phyloP scores from a whole-genome alignment of 2,888 invertebrate genomes.

The Pasiphila rectangulata region DNA sequence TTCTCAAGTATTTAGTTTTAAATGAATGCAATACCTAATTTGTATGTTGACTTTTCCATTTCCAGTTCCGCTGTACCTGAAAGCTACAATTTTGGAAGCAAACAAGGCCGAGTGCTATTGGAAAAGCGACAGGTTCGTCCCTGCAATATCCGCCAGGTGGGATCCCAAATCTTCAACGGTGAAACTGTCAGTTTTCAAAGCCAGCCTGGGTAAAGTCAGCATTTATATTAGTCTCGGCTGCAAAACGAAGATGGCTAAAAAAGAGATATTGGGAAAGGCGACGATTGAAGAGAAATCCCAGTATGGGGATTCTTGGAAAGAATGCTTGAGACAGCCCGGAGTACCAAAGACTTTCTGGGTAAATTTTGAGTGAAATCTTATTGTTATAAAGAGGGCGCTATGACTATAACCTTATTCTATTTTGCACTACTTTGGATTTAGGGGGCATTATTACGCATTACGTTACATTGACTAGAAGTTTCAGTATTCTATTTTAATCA shows the following conservation, averaged over 20 bases:
- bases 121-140: constrained; percentile 88
- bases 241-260: constrained; percentile 85
- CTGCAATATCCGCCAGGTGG: constrained; percentile 89
- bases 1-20: not conserved
- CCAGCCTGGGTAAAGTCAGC: constrained; percentile 82
- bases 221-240: constrained; percentile 84
- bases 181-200: constrained; percentile 82
- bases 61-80: constrained; percentile 86
- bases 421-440: constrained; percentile 2
- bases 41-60: constrained; percentile 28
- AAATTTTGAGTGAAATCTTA: constrained; percentile 70
- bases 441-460: constrained; percentile 5
- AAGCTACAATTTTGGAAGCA: constrained; percentile 87
- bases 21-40: not conserved
- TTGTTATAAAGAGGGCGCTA: constrained; percentile 15
- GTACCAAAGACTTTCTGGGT: constrained; percentile 82
- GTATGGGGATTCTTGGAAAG: constrained; percentile 82
- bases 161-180: constrained; percentile 84
- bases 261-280: constrained; percentile 84
- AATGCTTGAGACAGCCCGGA: constrained; percentile 79
- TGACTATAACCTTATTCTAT: constrained; percentile 10
- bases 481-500: too few relatives aligned
- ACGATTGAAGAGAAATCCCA: constrained; percentile 82
- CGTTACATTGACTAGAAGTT: not conserved
- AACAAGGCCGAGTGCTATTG: constrained; percentile 82